Percentiles rank a stretch among this genome's conserved stretches.
Conservation (phyloP, 2,797 vertebrate genomes). For the Anguilla obscura region DNA sequence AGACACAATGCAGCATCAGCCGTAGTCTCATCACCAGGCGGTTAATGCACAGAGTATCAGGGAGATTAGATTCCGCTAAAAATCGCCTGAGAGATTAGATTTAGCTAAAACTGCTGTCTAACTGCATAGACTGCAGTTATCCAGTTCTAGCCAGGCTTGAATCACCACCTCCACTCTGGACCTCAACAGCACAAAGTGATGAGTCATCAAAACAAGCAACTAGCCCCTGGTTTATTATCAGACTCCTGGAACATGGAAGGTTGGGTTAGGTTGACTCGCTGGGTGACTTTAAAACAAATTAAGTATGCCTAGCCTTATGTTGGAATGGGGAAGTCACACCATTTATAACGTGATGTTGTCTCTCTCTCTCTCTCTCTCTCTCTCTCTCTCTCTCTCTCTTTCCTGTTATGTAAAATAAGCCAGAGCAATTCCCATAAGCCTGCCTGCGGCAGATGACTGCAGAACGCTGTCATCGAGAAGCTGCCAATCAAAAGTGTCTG, state of each 20-base stretch:
- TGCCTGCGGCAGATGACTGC: neutral
- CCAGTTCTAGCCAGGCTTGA: neutral
- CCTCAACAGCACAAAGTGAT: neutral
- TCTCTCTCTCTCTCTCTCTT: slow-evolving; percentile 44
- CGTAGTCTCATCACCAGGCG: too few species aligned
- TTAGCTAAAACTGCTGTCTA: neutral
- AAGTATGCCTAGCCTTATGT: slow-evolving; percentile 46
- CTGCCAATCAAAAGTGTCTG: neutral
- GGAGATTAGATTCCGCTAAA: slow-evolving; percentile 4
- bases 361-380: slow-evolving; percentile 42
- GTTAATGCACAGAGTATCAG: neutral
- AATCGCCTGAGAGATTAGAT: neutral
- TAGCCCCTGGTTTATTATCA: neutral
- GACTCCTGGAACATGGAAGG: too few species aligned
- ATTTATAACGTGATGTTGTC: slow-evolving; percentile 36
- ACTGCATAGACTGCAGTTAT: neutral
- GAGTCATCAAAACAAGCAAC: neutral
- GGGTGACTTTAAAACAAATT: slow-evolving; percentile 52
- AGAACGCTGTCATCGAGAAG: neutral
- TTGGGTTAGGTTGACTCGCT: slow-evolving; percentile 53
- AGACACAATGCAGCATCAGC: neutral
- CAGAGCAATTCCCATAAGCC: neutral
- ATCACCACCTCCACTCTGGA: neutral
- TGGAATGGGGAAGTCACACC: slow-evolving; percentile 41
- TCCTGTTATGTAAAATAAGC: slow-evolving; percentile 10